Base-by-base conservation (phyloP, 2,888 invertebrate genomes). In the Agapostemon virescens region DNA sequence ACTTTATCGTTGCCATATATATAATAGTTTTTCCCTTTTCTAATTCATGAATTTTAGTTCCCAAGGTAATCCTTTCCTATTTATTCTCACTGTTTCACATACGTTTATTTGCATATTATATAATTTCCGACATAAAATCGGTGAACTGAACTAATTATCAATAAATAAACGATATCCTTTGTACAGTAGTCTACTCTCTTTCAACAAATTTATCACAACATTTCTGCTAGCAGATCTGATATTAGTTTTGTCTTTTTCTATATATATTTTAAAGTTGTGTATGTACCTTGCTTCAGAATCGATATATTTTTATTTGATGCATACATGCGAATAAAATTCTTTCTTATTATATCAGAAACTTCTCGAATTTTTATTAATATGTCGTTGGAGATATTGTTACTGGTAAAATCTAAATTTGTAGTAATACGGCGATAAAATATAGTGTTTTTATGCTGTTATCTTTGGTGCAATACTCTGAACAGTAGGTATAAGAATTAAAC, bases 1-100 rank as follows among this genome's bases (percentile, higher is more conserved):
- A 90, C 82, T 89, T 90, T 88, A 75, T 92, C 90, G 26, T 85
- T 42, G 71, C 71, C 13, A 71, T 63, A 0, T 36, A 63, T 23
- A 71, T 9, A 38, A 63, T 23, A 49, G 71, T 45, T 45, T 71
- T 45, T 71, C 71, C 71, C 71, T 49, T 63, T 71, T 63, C 11
- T 36, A 63, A 71, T 71, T 49, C 9, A 0, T 23, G 17, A 5
- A 71, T 71, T 71, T 71, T 42, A 71, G 0, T 71, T 71, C 61
- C 45, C 9, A 45, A 63, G 70, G 45, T 23, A 71, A 63, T 45
- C 9, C 20, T 33, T 61, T 58, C 5, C 30, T 58, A 30, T 58
- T 58, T 4, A 58, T 15, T 58, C 58, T 30, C 23, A 23, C 52
- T n/a, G 23, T 52, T 52, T 23, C 52, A 26, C 23, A 11, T 23